phyloP scores from a whole-genome alignment of 2,113 vertebrate species.

The Callocephalon fimbriatum region DNA sequence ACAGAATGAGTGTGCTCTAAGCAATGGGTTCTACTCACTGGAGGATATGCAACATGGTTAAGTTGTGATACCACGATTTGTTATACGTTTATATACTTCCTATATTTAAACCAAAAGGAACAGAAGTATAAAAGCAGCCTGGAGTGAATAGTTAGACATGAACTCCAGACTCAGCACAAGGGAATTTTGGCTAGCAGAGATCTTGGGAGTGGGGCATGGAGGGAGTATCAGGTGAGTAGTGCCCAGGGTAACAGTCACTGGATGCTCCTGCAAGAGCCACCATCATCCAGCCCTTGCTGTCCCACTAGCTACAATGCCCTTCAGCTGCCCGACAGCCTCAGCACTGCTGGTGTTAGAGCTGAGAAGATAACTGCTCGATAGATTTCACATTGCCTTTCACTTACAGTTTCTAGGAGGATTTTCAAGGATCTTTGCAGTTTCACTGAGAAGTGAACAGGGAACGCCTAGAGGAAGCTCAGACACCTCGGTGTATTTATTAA shows the following conservation, averaged over 20 bases:
- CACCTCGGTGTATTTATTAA: not conserved
- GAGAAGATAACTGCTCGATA: not conserved
- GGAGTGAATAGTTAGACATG: not conserved
- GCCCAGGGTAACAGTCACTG: not conserved
- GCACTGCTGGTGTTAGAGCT: not conserved
- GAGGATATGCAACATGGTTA: not conserved
- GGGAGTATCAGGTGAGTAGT: fast-evolving
- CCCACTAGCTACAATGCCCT: fast-evolving
- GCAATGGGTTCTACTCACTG: not conserved
- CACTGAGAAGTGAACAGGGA: not conserved
- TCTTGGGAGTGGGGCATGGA: fast-evolving
- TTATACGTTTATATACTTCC: not conserved
- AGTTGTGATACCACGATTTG: not conserved
- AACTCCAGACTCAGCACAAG: not conserved
- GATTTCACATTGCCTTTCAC: not conserved
- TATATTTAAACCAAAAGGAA: not conserved
- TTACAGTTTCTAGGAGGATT: not conserved
- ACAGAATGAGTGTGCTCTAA: not conserved
- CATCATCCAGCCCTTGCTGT: not conserved
- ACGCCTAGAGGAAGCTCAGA: not conserved
- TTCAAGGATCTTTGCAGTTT: not conserved
- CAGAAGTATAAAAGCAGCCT: not conserved
- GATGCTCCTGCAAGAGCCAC: not conserved
- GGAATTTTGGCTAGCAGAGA: not conserved
- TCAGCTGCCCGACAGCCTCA: not conserved